Conservation (phyloP, 2,113 vertebrate species). For the Chloroceryle aenea region DNA sequence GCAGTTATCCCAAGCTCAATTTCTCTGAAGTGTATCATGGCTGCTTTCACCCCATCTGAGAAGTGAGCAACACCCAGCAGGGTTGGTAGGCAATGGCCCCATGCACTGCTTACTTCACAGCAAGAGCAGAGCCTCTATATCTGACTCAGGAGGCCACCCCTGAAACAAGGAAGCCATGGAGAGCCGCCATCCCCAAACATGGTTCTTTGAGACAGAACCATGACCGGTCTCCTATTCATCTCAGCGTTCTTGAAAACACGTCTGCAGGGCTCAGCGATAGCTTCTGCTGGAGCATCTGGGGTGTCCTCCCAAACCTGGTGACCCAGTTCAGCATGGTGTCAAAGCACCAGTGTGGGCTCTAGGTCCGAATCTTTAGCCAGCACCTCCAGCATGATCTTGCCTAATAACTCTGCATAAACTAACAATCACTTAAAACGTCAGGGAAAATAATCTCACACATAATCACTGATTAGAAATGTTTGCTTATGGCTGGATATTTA, state of each 20-base stretch:
- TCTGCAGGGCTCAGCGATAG: neutral
- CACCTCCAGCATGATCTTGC: neutral
- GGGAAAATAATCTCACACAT: conserved; percentile 35
- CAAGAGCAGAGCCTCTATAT: neutral
- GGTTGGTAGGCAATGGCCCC: neutral
- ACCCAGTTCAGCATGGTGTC: neutral
- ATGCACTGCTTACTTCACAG: neutral
- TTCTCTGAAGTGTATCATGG: too few species aligned
- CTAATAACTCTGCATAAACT: conserved; percentile 57
- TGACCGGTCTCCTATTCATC: neutral
- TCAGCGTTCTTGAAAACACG: neutral
- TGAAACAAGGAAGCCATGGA: neutral
- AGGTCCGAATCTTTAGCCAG: neutral
- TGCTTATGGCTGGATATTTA: conserved; percentile 61
- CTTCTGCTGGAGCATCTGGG: neutral
- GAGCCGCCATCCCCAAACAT: neutral
- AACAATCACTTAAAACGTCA: conserved; percentile 34
- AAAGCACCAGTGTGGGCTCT: neutral
- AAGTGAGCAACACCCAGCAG: neutral
- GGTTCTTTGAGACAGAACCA: neutral
- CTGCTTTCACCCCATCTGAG: neutral
- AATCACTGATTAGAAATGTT: conserved; percentile 69
- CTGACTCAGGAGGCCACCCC: neutral
- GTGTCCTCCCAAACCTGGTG: neutral
- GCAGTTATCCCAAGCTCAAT: neutral